Evolutionary conservation across 2,888 invertebrate species (phyloP), one percentile per base, ranked within the genome.

Genomic region (Tyria jacobaeae): DNA sequence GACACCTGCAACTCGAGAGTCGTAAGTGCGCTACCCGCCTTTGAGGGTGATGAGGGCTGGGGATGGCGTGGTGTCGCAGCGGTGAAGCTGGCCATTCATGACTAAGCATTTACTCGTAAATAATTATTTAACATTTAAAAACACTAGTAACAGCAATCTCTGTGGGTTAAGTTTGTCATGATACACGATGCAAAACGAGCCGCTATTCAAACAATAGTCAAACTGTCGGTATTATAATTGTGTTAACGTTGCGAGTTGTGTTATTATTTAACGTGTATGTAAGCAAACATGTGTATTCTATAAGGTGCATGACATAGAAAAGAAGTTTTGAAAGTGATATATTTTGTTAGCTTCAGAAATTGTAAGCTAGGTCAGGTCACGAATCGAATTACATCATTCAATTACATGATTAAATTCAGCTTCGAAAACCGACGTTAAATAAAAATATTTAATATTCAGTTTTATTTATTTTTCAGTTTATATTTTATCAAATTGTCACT

Each of bases 201-300:
- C 17, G n/a, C 17, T 25, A 27, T 47, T 14, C 25, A 37, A 59
- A 49, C 39, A 49, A 60, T 25, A 50, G 55, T 50, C 50, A 57
- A 49, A 49, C 25, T 15, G 39, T 17, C 27, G 47, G 31, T 25
- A 47, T 52, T 35, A 44, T 60, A 49, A 60, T 60, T 60, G 49
- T 60, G 60, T 60, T 60, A 49, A 60, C 24, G 27, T 50, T 55
- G 49, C 34, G 60, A 49, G 41, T 49, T 54, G 48, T 54, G 49
- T 44, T 49, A 34, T 57, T 57, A 31, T 57, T 48, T 34, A 39
- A 24, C 21, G 54, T n/a, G 31, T 53, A 27, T 35, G 35, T 48
- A 21, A n/a, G 4, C 34, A 55, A 41, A 41, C 31, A 48, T 37
- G 34, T 47, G 25, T 48, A 27, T 25, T n/a, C 15, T 39, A 27